Base-by-base conservation (phyloP, 35 echinoderm and acorn worm genomes). In the Hemicentrotus pulcherrimus region DNA sequence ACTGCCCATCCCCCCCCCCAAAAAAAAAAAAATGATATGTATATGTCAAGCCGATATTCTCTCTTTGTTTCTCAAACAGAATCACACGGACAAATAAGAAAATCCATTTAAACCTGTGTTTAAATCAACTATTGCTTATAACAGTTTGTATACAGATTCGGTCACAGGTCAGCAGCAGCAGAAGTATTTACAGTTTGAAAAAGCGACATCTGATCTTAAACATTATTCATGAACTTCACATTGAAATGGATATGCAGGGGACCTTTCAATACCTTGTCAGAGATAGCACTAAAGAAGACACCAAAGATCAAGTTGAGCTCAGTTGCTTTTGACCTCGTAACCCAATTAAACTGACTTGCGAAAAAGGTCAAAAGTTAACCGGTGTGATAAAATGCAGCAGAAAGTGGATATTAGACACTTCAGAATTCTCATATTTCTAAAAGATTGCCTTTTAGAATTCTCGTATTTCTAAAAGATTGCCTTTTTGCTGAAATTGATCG, bases 181-280 rank as follows among this genome's bases (percentile, higher is more conserved):
- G 22, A 22, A n/a, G 65, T 78, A 22, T 78, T 78, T 28, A 28
- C 65, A 78, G 19, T 78, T 78, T n/a, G 65, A 78, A 78, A 78
- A 28, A 7, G 6, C 35, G 24, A 22, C 24, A 7, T n/a, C n/a
- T 4, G 6, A 78, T 6, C 28, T 78, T 78, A n/a, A n/a, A 78
- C n/a, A 78, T 78, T 78, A 78, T 78, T 78, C 65, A 78, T 78
- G 65, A 78, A 78, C 65, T 78, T 78, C 65, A 78, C 65, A 78
- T 10, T 2, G 19, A n/a, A 78, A 78, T 78, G 65, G 65, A 78
- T 6, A 78, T 78, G 22, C 6, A 78, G 19, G 28, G 19, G 65
- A 7, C 19, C 65, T 28, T 78, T 78, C 65, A 78, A n/a, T 22
- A 0, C 4, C 22, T n/a, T 78, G 65, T 78, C 65, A 78, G 65